Conservation (phyloP, 2,797 vertebrate genomes). For the Oophaga sylvatica region DNA sequence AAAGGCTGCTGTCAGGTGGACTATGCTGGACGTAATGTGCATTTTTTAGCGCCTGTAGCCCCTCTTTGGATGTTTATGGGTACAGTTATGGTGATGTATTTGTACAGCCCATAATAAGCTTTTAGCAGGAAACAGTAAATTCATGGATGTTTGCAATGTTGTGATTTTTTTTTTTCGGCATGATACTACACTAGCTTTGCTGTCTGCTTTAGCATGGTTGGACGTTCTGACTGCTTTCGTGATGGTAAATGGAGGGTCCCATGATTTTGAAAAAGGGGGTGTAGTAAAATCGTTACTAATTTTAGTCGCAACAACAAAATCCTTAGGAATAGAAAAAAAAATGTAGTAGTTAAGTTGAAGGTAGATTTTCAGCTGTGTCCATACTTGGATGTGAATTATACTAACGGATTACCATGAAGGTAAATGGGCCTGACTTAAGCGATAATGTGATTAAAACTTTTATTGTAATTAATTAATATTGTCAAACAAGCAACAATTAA, state of each 20-base stretch:
- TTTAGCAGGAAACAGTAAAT: slow-evolving; percentile 58
- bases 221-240: slow-evolving; percentile 8
- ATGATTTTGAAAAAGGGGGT: not conserved
- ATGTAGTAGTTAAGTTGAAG: not conserved
- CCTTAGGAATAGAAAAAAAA: not conserved
- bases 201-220: slow-evolving; percentile 17
- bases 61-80: slow-evolving; percentile 39
- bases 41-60: slow-evolving; percentile 31
- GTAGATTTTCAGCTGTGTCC: not conserved
- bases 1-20: slow-evolving; percentile 73
- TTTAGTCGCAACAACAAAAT: not conserved
- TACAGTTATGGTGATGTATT: slow-evolving; percentile 45
- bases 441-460: no score
- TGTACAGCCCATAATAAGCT: slow-evolving; percentile 22
- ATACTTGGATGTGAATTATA: not conserved
- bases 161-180: slow-evolving; percentile 4
- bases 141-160: slow-evolving; percentile 46
- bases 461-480: no score
- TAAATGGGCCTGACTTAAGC: no score
- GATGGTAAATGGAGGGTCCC: slow-evolving; percentile 1
- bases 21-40: slow-evolving; percentile 62
- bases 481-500: no score
- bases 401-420: not conserved
- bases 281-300: not conserved
- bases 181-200: slow-evolving; percentile 1